Percentiles rank a stretch among this genome's conserved stretches.
Evolutionary conservation across 1,140 invertebrate species (phyloP).

Genomic region (Andrena cerasifolii): DNA sequence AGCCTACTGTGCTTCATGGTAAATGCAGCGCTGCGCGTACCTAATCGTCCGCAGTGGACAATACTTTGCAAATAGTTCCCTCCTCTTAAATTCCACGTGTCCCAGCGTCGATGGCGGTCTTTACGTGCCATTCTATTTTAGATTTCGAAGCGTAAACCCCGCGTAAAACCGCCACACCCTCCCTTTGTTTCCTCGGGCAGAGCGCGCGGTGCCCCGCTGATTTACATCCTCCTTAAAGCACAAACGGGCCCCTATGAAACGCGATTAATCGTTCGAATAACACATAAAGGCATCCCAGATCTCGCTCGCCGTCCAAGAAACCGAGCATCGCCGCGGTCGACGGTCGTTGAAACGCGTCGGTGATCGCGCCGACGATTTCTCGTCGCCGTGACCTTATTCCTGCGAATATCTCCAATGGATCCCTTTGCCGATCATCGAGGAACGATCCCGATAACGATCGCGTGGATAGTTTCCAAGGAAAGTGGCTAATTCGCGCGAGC

Average conservation of each 20-base stretch:
- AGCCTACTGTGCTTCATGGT: too few species aligned
- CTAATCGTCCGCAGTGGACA: too few species aligned
- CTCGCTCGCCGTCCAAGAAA: background rate
- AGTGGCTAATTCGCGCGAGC: slow-evolving; percentile 6
- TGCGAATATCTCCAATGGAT: background rate
- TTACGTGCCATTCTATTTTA: slow-evolving; percentile 46
- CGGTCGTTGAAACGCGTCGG: too few species aligned
- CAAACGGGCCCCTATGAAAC: background rate
- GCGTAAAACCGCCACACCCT: slow-evolving; percentile 48
- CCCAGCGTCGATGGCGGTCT: slow-evolving; percentile 17
- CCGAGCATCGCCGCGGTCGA: background rate
- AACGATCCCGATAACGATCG: accelerated
- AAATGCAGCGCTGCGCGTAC: too few species aligned
- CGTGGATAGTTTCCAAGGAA: slow-evolving; percentile 1
- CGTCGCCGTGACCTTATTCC: accelerated
- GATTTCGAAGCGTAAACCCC: slow-evolving; percentile 44
- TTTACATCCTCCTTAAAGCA: slow-evolving; percentile 47
- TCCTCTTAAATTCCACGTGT: slow-evolving; percentile 30
- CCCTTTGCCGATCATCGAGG: accelerated
- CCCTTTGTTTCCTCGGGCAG: slow-evolving; percentile 39
- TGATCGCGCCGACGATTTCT: too few species aligned
- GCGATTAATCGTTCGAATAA: slow-evolving; percentile 4
- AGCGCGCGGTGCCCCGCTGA: slow-evolving; percentile 22
- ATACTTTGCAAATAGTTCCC: too few species aligned
- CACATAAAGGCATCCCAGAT: background rate